phyloP scores from a whole-genome alignment of 2,797 vertebrate species.

The Bradypodion pumilum region DNA sequence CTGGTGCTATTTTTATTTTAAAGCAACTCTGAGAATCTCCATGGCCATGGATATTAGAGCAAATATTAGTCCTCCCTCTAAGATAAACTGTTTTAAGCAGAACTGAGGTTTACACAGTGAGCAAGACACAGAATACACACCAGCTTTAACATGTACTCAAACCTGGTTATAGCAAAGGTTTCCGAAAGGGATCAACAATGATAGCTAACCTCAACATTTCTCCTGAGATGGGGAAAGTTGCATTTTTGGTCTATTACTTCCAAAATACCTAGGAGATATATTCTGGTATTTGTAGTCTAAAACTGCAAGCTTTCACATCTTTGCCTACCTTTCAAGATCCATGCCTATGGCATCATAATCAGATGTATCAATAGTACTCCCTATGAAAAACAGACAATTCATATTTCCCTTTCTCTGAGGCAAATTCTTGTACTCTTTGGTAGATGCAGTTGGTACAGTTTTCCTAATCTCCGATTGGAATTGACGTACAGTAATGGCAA shows the following conservation, averaged over 20 bases:
- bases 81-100: not conserved
- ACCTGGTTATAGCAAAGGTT: too few species aligned
- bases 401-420: not conserved
- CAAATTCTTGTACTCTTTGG: too few species aligned
- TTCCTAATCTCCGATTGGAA: slow-evolving; percentile 1
- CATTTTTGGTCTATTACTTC: not conserved
- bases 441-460: not conserved
- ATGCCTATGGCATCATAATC: not conserved
- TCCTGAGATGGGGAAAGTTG: too few species aligned
- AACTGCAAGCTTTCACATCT: not conserved
- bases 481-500: slow-evolving; percentile 16
- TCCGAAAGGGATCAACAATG: too few species aligned
- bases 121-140: not conserved
- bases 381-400: not conserved
- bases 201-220: too few species aligned
- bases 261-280: not conserved
- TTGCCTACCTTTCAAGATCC: not conserved
- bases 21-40: too few species aligned
- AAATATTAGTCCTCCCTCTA: too few species aligned
- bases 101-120: not conserved
- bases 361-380: not conserved
- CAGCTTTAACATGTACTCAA: not conserved
- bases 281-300: not conserved
- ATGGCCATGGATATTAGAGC: too few species aligned
- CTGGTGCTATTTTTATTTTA: too few species aligned